Percentiles rank a stretch among this genome's conserved stretches.
Conservation (phyloP, 2,113 vertebrate genomes). For the Cyphomyrus plagiostoma region DNA sequence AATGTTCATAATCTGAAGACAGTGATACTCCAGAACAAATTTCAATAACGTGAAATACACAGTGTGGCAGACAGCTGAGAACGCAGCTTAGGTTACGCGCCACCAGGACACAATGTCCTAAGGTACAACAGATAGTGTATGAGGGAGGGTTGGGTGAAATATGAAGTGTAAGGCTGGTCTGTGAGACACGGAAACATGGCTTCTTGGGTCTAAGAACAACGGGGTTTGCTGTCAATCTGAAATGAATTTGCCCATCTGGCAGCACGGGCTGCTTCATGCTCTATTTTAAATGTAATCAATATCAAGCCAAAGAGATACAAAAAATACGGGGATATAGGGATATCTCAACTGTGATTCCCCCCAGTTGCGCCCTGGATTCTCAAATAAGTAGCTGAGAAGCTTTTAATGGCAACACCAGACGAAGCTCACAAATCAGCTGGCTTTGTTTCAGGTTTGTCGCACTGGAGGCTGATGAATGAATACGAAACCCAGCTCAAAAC, state of each 20-base stretch:
- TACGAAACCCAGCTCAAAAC: not conserved
- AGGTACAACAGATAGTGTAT: slow-evolving; percentile 26
- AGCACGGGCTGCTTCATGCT: slow-evolving; percentile 35
- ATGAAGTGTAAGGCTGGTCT: slow-evolving; percentile 39
- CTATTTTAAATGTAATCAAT: slow-evolving; percentile 45
- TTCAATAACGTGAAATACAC: not conserved
- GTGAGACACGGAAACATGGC: slow-evolving; percentile 36
- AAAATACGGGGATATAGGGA: slow-evolving; percentile 21
- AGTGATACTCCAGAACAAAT: not conserved
- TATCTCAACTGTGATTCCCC: slow-evolving; percentile 21
- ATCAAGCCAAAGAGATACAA: slow-evolving; percentile 34
- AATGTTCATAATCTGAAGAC: not conserved
- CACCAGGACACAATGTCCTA: not conserved
- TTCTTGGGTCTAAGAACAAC: slow-evolving; percentile 35
- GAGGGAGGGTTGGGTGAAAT: slow-evolving; percentile 14
- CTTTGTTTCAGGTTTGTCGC: not conserved
- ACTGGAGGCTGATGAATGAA: slow-evolving; percentile 6
- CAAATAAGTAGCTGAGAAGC: slow-evolving; percentile 30
- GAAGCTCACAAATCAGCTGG: not conserved
- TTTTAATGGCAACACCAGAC: not conserved
- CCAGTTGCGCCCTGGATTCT: slow-evolving; percentile 15
- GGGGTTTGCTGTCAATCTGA: slow-evolving; percentile 24
- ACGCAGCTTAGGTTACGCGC: not conserved
- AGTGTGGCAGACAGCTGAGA: not conserved
- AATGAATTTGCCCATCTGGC: slow-evolving; percentile 40